phyloP scores from a whole-genome alignment of 1,140 invertebrate genomes.

The Dysdera silvatica region DNA sequence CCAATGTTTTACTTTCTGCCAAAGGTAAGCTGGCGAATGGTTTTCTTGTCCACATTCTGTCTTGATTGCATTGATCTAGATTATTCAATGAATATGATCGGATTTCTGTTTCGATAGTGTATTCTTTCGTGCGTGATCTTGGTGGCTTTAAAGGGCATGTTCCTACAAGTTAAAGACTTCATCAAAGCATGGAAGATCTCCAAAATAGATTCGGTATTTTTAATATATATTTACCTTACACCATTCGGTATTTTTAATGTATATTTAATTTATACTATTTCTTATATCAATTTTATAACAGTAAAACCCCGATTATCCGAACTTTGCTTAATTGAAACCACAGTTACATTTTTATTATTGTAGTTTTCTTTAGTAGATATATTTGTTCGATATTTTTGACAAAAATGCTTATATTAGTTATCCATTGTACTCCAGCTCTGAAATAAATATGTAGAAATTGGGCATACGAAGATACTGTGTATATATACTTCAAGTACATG shows the following conservation, averaged over 20 bases:
- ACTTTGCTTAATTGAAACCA: too few species aligned
- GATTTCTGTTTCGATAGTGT: slow-evolving; percentile 42
- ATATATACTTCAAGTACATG: too few species aligned
- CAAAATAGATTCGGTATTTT: slow-evolving; percentile 44
- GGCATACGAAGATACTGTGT: too few species aligned
- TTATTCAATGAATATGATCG: neutral
- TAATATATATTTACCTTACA: slow-evolving; percentile 16
- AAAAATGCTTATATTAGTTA: too few species aligned
- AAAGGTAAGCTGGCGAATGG: slow-evolving; percentile 40
- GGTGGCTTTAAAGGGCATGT: slow-evolving; percentile 47
- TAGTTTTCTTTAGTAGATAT: too few species aligned
- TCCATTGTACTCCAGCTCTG: too few species aligned
- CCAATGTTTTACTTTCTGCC: slow-evolving; percentile 44
- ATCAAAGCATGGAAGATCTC: slow-evolving; percentile 43
- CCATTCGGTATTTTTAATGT: too few species aligned
- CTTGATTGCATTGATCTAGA: neutral
- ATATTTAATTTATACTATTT: too few species aligned
- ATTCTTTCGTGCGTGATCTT: slow-evolving; percentile 49
- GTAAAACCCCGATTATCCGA: too few species aligned
- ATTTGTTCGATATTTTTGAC: too few species aligned
- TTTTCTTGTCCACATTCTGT: neutral
- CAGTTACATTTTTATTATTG: too few species aligned
- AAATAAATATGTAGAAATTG: too few species aligned
- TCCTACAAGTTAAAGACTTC: slow-evolving; percentile 46
- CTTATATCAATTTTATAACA: neutral